These are phyloP conservation scores for Drosophila ananassae DNA, from an alignment of 1,140 invertebrate species.

Conservation along the genomic window DNA sequence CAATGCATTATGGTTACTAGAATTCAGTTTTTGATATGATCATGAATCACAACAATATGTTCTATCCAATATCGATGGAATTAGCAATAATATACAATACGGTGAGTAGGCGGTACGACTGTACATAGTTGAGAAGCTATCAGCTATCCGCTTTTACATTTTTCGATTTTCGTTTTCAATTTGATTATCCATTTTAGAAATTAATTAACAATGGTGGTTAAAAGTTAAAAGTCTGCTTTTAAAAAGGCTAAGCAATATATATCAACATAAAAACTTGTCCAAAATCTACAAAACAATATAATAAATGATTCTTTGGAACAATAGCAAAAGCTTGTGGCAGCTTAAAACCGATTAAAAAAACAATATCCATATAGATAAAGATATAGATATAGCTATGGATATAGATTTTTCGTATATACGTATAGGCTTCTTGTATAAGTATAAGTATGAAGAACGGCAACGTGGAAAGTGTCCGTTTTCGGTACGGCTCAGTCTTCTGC, in stretches of 20 bases:
- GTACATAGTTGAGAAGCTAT: constrained; percentile 58
- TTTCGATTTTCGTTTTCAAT: constrained; percentile 45
- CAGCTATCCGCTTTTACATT: constrained; percentile 17
- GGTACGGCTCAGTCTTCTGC: constrained; percentile 77
- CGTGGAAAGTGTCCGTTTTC: constrained; percentile 71
- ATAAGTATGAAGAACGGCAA: constrained; percentile 78
- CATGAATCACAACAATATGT: constrained; percentile 79
- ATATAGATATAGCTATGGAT: constrained; percentile 33
- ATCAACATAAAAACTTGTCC: constrained; percentile 46
- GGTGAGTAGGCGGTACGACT: constrained; percentile 55
- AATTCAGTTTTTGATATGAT: constrained; percentile 78
- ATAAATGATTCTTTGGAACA: constrained; percentile 70
- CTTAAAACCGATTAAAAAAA: constrained; percentile 59
- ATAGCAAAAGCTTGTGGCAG: constrained; percentile 53
- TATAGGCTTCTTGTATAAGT: constrained; percentile 37
- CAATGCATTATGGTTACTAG: constrained; percentile 59
- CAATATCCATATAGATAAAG: constrained; percentile 45
- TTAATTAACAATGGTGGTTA: constrained; percentile 65
- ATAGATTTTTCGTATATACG: constrained; percentile 26
- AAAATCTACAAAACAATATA: constrained; percentile 46
- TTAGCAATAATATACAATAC: constrained; percentile 61
- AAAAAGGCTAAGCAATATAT: constrained; percentile 49
- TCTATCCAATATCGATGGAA: constrained; percentile 61
- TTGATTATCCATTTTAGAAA: constrained; percentile 60
- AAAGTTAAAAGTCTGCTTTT: constrained; percentile 51